Conservation (phyloP, 2,888 invertebrate species). For the Drosophila mimetica region DNA sequence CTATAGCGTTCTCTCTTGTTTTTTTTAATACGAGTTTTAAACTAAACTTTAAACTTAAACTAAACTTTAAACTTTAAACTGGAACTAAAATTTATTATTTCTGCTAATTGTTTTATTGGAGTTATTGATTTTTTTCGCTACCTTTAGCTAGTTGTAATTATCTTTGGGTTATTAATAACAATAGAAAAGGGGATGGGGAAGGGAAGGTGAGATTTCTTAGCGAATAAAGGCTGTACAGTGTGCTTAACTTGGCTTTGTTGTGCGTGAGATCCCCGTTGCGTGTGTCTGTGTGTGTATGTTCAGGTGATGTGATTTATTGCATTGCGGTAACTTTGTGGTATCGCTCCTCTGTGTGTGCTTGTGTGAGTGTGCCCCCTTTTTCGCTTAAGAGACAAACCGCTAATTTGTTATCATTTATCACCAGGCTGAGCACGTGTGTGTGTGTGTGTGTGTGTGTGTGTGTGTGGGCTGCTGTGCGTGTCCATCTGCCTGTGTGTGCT, state of each 20-base stretch:
- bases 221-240: conserved; percentile 17
- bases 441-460: conserved; percentile 8
- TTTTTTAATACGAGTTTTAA: no score
- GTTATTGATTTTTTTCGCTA: neutral
- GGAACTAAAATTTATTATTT: no score
- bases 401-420: conserved; percentile 81
- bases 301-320: conserved; percentile 78
- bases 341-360: conserved; percentile 38
- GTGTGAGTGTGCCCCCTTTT: conserved; percentile 31
- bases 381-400: conserved; percentile 77
- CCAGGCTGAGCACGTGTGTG: conserved; percentile 58
- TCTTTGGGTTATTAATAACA: neutral
- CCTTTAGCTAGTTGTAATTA: neutral
- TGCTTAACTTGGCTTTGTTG: conserved; percentile 24
- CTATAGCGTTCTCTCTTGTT: no score
- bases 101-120: neutral
- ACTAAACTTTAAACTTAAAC: no score
- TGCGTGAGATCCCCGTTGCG: conserved; percentile 9
- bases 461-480: conserved; percentile 12
- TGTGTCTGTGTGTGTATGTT: conserved; percentile 28
- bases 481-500: conserved; percentile 52
- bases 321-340: conserved; percentile 78
- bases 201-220: neutral
- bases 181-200: neutral
- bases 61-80: no score